These are phyloP conservation scores for Taxidea taxus DNA, from an alignment of 2,113 vertebrate species.

Conservation along the genomic window DNA sequence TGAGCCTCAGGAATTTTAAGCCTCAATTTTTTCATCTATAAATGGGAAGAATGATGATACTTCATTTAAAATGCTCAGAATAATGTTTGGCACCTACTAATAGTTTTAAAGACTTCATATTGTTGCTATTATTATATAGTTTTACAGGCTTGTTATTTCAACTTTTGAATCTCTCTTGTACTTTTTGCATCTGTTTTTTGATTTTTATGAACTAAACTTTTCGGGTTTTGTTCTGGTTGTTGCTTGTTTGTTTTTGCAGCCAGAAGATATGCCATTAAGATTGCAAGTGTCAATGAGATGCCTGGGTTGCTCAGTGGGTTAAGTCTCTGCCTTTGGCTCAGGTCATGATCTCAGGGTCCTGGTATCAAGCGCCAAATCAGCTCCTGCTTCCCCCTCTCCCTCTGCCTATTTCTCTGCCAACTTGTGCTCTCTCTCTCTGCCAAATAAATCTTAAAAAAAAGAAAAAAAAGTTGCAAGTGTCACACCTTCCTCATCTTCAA, in stretches of 20 bases:
- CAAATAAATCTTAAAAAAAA: too few species aligned
- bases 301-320: too few species aligned
- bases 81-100: background rate
- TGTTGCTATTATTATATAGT: background rate
- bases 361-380: too few species aligned
- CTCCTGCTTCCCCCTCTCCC: too few species aligned
- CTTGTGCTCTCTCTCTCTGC: too few species aligned
- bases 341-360: too few species aligned
- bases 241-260: background rate
- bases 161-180: background rate
- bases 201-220: background rate
- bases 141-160: background rate
- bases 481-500: accelerated
- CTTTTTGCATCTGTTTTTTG: background rate
- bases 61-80: background rate
- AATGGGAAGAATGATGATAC: background rate
- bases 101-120: background rate
- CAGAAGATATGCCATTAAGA: background rate
- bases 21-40: background rate
- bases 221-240: background rate
- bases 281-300: background rate
- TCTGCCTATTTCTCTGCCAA: too few species aligned
- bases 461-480: background rate
- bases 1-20: background rate
- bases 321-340: too few species aligned